Percentiles rank a stretch among this genome's conserved stretches.
phyloP scores from a whole-genome alignment of 2,113 vertebrate genomes.

The Anolis sagrei region DNA sequence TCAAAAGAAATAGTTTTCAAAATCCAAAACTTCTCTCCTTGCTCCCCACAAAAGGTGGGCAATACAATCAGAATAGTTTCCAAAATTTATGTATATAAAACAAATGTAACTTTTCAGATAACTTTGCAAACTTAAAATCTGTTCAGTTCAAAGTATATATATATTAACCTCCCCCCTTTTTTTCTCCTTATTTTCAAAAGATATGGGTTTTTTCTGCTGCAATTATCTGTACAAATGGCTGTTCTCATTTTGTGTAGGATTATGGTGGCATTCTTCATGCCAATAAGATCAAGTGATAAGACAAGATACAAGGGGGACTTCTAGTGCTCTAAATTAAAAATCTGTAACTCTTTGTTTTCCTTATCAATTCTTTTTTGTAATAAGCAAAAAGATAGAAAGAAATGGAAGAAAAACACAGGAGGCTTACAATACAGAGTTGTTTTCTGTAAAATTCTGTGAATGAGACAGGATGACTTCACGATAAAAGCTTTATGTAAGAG shows the following conservation, averaged over 20 bases:
- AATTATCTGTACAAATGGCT: neutral
- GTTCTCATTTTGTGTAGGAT: neutral
- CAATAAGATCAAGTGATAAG: neutral
- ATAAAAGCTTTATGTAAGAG: too few relatives aligned
- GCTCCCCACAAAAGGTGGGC: neutral
- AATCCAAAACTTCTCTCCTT: too few relatives aligned
- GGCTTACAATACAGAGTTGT: too few relatives aligned
- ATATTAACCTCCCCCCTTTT: neutral
- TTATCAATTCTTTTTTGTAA: too few relatives aligned
- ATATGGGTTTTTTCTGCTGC: neutral
- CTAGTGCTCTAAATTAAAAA: too few relatives aligned
- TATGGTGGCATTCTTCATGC: neutral
- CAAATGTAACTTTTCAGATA: neutral
- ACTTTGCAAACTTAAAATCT: neutral
- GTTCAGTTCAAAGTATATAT: neutral
- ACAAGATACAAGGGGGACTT: neutral
- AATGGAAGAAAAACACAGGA: too few relatives aligned
- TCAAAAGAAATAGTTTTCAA: neutral
- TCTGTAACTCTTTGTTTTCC: too few relatives aligned
- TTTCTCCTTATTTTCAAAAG: neutral
- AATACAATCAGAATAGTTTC: neutral
- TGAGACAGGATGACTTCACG: too few relatives aligned
- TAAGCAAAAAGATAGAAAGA: too few relatives aligned
- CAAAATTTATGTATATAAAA: neutral
- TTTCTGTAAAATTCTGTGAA: too few relatives aligned